Percentiles rank a stretch among this genome's conserved stretches.
phyloP scores from a whole-genome alignment of 2,113 vertebrate species.

The Takifugu flavidus region DNA sequence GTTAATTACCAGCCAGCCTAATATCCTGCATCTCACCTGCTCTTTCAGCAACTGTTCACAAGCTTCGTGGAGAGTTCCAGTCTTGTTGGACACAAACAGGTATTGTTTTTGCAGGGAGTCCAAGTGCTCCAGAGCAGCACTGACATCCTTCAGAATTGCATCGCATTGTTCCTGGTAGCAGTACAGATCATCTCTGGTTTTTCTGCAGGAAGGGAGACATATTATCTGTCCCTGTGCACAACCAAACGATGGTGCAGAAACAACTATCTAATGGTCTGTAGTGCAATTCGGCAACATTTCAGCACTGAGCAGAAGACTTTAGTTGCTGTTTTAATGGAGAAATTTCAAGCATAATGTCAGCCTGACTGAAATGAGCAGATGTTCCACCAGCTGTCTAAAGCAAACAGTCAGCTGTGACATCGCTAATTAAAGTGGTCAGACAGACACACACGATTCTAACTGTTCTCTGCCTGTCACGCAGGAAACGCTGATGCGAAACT shows the following conservation, averaged over 20 bases:
- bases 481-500: no score
- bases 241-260: not conserved
- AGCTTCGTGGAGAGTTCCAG: constrained; percentile 91
- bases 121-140: constrained; percentile 86
- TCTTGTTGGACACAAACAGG: constrained; percentile 96
- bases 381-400: not conserved
- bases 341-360: not conserved
- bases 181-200: constrained; percentile 87
- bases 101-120: constrained; percentile 95
- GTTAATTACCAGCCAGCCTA: not conserved
- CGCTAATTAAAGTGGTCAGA: not conserved
- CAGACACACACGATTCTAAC: no score
- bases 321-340: not conserved
- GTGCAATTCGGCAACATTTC: not conserved
- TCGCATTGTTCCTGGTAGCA: constrained; percentile 96
- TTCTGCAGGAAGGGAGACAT: constrained; percentile 76
- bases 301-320: not conserved
- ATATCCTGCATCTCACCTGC: constrained; percentile 77
- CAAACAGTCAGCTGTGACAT: not conserved
- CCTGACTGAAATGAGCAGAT: not conserved
- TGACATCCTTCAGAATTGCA: constrained; percentile 88
- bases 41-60: constrained; percentile 96
- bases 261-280: not conserved
- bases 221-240: not conserved
- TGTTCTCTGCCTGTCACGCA: no score